A percentile compares a stretch with the other conserved stretches of the same genome.
phyloP scores from a whole-genome alignment of 2,888 invertebrate genomes.

The Ptychoptera contaminata region DNA sequence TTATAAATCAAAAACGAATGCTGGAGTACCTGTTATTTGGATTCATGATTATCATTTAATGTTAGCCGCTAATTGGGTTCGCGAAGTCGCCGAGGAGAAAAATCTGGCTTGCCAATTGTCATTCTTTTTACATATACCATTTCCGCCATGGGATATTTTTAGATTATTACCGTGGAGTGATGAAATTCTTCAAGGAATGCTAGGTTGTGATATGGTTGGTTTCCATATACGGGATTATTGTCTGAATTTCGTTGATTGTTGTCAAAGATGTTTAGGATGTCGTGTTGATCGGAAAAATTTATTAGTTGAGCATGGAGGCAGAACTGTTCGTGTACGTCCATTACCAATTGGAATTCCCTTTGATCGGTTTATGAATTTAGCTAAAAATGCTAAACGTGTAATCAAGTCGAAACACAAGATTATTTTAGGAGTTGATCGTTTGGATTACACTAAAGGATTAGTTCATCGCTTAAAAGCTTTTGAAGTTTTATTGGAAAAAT shows the following conservation, averaged over 20 bases:
- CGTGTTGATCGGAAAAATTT: constrained; percentile 77
- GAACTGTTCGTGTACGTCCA: constrained; percentile 68
- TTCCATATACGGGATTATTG: constrained; percentile 87
- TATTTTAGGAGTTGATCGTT: constrained; percentile 72
- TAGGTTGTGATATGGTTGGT: constrained; percentile 85
- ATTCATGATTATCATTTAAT: constrained; percentile 90
- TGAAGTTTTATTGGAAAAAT: constrained; percentile 61
- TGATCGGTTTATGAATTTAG: constrained; percentile 67
- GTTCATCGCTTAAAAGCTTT: constrained; percentile 72
- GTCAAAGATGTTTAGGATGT: constrained; percentile 72
- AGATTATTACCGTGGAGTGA: constrained; percentile 85
- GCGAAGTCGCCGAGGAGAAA: constrained; percentile 69
- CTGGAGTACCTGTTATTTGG: constrained; percentile 62
- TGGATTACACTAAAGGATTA: constrained; percentile 83
- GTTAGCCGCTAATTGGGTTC: constrained; percentile 81
- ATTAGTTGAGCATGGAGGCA: constrained; percentile 72
- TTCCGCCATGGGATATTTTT: constrained; percentile 89
- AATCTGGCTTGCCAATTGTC: constrained; percentile 65
- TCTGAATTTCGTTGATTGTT: constrained; percentile 81
- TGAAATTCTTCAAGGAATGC: constrained; percentile 81
- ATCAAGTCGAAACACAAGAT: constrained; percentile 63
- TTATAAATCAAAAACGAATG: constrained; percentile 32
- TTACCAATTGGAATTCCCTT: constrained; percentile 82
- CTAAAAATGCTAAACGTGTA: constrained; percentile 50
- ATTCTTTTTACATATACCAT: constrained; percentile 90